Evolutionary conservation across 2,888 invertebrate genomes (phyloP).

Genomic region (Drosophila fulvimacula): DNA sequence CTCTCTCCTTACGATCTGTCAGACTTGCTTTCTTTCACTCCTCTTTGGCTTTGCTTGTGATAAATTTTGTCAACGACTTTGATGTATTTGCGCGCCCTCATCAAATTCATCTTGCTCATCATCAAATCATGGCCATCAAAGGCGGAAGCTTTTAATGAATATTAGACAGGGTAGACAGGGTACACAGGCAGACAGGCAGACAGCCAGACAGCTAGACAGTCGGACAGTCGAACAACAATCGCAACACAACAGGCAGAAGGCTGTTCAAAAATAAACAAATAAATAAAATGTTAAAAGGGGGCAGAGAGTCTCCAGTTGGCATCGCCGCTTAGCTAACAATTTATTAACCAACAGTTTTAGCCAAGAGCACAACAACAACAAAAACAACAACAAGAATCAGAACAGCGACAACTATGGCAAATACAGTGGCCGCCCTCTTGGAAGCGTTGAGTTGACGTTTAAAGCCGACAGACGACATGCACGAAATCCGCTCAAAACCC

Average conservation of each 20-base stretch:
- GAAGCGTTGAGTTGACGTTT: conserved; percentile 56
- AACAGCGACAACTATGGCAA: conserved; percentile 23
- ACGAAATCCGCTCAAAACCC: conserved; percentile 65
- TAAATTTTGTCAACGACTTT: conserved; percentile 42
- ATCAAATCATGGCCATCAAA: conserved; percentile 43
- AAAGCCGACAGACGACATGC: conserved; percentile 75
- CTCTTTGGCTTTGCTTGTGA: no score
- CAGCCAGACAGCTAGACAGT: no score
- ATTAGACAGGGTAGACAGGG: conserved; percentile 34
- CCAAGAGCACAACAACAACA: conserved; percentile 21
- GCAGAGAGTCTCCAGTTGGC: conserved; percentile 9
- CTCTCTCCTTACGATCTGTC: no score
- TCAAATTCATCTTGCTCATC: conserved; percentile 43
- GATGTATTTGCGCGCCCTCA: conserved; percentile 39
- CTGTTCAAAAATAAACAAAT: conserved; percentile 49
- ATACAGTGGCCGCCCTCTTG: conserved; percentile 48
- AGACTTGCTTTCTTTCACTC: no score
- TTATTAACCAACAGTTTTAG: conserved; percentile 52
- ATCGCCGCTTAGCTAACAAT: conserved; percentile 54
- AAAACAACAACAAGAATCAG: conserved; percentile 11
- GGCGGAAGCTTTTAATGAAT: conserved; percentile 74
- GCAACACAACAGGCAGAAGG: conserved; percentile 39
- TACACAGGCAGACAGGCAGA: conserved; percentile 6
- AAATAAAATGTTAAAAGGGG: conserved; percentile 34
- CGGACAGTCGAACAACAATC: conserved; percentile 40